phyloP scores from a whole-genome alignment of 2,888 invertebrate species.

The Blomia tropicalis region DNA sequence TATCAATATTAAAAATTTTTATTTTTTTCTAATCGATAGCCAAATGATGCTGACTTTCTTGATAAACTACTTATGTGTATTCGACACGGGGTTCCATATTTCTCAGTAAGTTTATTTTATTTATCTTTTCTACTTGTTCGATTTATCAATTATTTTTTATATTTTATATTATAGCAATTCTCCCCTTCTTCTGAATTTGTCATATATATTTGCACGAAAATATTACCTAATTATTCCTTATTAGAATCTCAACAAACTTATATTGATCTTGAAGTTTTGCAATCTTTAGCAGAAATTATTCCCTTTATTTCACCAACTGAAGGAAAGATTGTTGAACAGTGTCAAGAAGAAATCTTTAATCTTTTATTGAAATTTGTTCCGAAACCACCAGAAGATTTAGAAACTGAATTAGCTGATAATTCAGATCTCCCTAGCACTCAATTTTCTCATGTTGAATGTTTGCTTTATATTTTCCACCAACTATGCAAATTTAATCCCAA shows the following conservation, averaged over 20 bases:
- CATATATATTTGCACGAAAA: conserved; percentile 63
- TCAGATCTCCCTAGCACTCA: conserved; percentile 58
- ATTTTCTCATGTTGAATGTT: conserved; percentile 82
- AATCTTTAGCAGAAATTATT: conserved; percentile 69
- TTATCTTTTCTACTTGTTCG: conserved; percentile 16
- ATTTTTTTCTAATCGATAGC: conserved; percentile 31
- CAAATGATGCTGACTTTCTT: conserved; percentile 37
- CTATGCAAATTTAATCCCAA: conserved; percentile 62
- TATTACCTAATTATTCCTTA: conserved; percentile 48
- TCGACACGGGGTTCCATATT: conserved; percentile 64
- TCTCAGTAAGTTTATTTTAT: conserved; percentile 40
- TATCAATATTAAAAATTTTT: background rate
- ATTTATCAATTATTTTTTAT: background rate
- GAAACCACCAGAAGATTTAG: conserved; percentile 53
- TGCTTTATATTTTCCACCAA: conserved; percentile 57
- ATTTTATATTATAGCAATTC: conserved; percentile 27
- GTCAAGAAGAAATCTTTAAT: conserved; percentile 55
- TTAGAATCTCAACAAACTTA: conserved; percentile 39
- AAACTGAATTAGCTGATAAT: conserved; percentile 30
- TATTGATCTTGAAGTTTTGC: conserved; percentile 57
- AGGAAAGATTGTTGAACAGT: conserved; percentile 29
- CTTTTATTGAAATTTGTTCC: conserved; percentile 70
- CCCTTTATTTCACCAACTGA: conserved; percentile 58
- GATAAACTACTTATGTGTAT: conserved; percentile 70
- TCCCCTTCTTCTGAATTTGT: conserved; percentile 71